Base-by-base conservation (phyloP, 2,797 vertebrate species). In the Rhadinocentrus ornatus region DNA sequence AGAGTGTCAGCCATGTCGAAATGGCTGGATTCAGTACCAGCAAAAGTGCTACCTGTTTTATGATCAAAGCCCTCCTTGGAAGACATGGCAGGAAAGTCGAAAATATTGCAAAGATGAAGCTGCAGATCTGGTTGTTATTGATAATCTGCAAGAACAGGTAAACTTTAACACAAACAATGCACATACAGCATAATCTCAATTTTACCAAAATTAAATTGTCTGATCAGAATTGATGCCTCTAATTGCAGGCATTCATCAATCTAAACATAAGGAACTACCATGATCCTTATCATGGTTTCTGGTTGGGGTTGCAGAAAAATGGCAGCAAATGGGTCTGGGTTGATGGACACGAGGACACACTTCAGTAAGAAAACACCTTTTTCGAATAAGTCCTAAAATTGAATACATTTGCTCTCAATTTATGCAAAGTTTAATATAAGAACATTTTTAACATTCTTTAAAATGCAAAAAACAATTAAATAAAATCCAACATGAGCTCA, bases 11-110 rank as follows among this genome's bases (percentile, higher is more conserved):
- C 73, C 83, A 0, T 94, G 93, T 55, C 44, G 0, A 12, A 3
- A 11, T 0, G 22, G 8, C 3, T 93, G 92, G 91, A 62, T 75
- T 46, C 59, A 0, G 18, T 90, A 90, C 35, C 62, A 88, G 34
- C 56, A 78, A 10, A 90, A 88, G 39, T 93, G 93, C 70, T 93
- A 93, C 60, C 60, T 71, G 4, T 85, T 93, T 62, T 52, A 53
- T 29, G 0, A n/a, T n/a, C n/a, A 41, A 0, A 0, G 0, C 0
- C 0, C 0, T 0, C 0, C 0, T 1, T 88, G 84, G 91, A 53
- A 1, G 24, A 48, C 27, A 0, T 86, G 90, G 92, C 0, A 0
- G 0, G 0, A 3, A 0, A 90, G 91, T 57, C 24, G 0, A 4
- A 0, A 0, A 0, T 0, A 10, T 1, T 93, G 92, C 62, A 0